Evolutionary conservation across 37 sponge, comb jelly and placozoan genomes (phyloP), one percentile per base, ranked within the genome.

Genomic region (Spongia lamella): DNA sequence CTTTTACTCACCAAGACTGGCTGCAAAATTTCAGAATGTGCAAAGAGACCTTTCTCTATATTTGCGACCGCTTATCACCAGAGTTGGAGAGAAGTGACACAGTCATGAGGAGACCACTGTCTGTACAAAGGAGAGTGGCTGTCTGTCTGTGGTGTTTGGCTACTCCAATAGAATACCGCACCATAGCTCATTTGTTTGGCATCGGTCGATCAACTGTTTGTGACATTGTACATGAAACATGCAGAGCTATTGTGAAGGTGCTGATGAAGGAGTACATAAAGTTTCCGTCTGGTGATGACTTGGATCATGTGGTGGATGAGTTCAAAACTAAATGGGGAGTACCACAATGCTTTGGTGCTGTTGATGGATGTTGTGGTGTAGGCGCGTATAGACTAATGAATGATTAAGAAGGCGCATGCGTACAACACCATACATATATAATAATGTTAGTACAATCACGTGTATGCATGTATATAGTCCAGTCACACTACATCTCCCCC

Each of bases 11-110:
- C 16, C 31, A 13, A 35, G 68, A 79, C 58, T 79, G 79, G 79
- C 54, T 68, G 38, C 60, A 79, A 53, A 79, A 68, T 32, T 79
- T 78, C 55, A 52, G 69, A 54, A 68, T 79, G 68, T 68, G 69
- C 35, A 25, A 1, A 54, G 57, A 63, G 19, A 67, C 61, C 7
- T 78, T 78, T 51, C 24, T 25, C 5, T 66, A 68, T 68, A 26
- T 79, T 19, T 67, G 69, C 24, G 38, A 68, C 30, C 36, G 55
- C 21, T 40, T 68, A 22, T 27, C 22, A 22, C 61, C 70, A 38
- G n/a, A 34, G 25, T 59, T 69, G 16, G 34, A 17, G 38, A 55
- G 9, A 47, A 21, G 70, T 37, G 25, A 68, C 7, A 59, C 59
- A 29, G 17, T 30, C 21, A 36, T 79, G 40, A 31, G 65, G 24